A percentile compares a stretch with the other conserved stretches of the same genome.
These are phyloP conservation scores for Drosophila kohkoa DNA, from an alignment of 1,140 invertebrate species.

Conservation along the genomic window DNA sequence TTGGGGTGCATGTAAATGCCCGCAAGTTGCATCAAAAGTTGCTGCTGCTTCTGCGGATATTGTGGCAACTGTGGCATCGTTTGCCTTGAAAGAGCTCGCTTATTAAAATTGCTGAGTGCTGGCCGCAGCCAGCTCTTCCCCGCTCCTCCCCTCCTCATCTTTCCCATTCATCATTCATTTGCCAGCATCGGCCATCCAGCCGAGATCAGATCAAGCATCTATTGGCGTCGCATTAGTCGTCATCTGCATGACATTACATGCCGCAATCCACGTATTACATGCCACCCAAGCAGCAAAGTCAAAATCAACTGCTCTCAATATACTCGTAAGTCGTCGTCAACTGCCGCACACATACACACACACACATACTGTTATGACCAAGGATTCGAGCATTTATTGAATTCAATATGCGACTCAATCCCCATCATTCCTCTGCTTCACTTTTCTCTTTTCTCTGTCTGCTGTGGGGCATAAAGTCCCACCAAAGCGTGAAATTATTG, in stretches of 20 bases:
- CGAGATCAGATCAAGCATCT: slow-evolving; percentile 45
- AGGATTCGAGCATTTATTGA: slow-evolving; percentile 60
- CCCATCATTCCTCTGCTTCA: background rate
- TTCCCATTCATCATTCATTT: background rate
- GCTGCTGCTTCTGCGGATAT: slow-evolving; percentile 48
- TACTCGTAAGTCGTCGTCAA: slow-evolving; percentile 56
- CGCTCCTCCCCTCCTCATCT: background rate
- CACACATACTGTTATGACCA: slow-evolving; percentile 35
- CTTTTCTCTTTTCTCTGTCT: background rate
- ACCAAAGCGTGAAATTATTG: slow-evolving; percentile 79
- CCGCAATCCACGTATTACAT: slow-evolving; percentile 79
- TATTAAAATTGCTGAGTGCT: slow-evolving; percentile 76
- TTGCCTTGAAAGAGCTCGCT: slow-evolving; percentile 72
- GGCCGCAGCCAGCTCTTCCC: slow-evolving; percentile 25
- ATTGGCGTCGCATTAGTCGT: slow-evolving; percentile 74
- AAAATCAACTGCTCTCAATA: slow-evolving; percentile 62
- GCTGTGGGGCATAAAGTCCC: slow-evolving; percentile 54
- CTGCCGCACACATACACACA: slow-evolving; percentile 32
- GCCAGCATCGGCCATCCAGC: slow-evolving; percentile 1
- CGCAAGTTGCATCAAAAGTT: slow-evolving; percentile 45
- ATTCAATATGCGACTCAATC: slow-evolving; percentile 66
- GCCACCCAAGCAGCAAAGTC: slow-evolving; percentile 41
- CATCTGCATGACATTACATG: slow-evolving; percentile 79
- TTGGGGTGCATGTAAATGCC: slow-evolving; percentile 30
- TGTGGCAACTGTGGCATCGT: slow-evolving; percentile 61